Evolutionary conservation across 2,113 vertebrate genomes (phyloP).

Genomic region (Danionella cerebrum): DNA sequence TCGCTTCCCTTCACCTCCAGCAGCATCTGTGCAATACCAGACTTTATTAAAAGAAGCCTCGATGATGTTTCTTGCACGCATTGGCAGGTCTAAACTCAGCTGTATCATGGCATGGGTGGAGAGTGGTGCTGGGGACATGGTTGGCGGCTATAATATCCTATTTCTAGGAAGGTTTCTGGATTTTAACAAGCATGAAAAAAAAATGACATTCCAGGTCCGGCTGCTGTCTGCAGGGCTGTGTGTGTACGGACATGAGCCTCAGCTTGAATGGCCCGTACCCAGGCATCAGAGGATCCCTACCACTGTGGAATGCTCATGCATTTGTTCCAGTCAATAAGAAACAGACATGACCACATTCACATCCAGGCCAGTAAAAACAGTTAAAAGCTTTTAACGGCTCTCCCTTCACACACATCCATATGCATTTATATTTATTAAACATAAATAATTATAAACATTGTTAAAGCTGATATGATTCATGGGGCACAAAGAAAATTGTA

Average conservation of each 20-base stretch:
- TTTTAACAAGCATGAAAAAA: conserved; percentile 67
- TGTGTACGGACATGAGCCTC: conserved; percentile 2
- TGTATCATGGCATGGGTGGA: conserved; percentile 54
- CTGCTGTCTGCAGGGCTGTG: conserved; percentile 51
- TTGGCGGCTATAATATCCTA: conserved; percentile 68
- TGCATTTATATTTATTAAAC: not conserved
- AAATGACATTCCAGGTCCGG: conserved; percentile 65
- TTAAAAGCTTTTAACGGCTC: conserved; percentile 4
- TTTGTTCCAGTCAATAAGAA: conserved; percentile 11
- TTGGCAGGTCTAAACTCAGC: conserved; percentile 47
- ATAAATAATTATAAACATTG: not conserved
- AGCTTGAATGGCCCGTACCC: not conserved
- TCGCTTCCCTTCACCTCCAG: conserved; percentile 53
- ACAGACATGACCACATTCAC: conserved; percentile 2
- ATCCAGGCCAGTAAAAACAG: conserved; percentile 22
- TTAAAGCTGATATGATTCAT: not conserved
- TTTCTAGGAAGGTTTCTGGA: conserved; percentile 65
- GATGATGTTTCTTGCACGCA: conserved; percentile 51
- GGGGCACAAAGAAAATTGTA: not conserved
- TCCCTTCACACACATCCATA: too few relatives aligned
- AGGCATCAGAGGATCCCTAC: not conserved
- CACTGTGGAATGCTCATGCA: not conserved
- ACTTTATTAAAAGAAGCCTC: conserved; percentile 71
- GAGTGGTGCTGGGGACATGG: conserved; percentile 35
- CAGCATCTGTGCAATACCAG: conserved; percentile 63